Conservation (phyloP, 2,113 vertebrate genomes). For the Herpailurus yagouaroundi region DNA sequence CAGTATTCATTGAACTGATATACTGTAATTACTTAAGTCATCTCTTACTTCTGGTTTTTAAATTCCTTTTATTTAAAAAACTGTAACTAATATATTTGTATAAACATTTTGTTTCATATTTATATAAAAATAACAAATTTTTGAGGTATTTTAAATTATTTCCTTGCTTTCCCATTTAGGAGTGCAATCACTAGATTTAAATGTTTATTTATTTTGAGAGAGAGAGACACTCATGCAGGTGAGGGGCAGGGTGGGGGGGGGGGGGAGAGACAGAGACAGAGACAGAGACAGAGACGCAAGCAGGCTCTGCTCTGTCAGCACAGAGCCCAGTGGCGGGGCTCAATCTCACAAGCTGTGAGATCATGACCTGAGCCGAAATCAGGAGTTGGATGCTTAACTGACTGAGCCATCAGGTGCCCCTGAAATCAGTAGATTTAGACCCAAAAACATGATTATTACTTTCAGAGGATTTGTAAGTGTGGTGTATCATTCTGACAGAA, state of each 20-base stretch:
- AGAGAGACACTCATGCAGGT: too few relatives aligned
- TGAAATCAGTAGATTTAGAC: background rate
- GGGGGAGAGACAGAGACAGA: too few relatives aligned
- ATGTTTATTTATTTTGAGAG: too few relatives aligned
- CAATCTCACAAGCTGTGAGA: too few relatives aligned
- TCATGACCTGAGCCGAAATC: too few relatives aligned
- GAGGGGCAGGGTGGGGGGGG: too few relatives aligned
- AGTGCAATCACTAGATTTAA: background rate
- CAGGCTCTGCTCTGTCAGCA: too few relatives aligned
- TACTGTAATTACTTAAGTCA: conserved; percentile 8
- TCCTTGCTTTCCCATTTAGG: conserved; percentile 40
- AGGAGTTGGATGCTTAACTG: too few relatives aligned
- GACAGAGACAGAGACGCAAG: too few relatives aligned
- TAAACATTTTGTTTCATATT: conserved; percentile 29
- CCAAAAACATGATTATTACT: background rate
- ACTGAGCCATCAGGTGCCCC: too few relatives aligned
- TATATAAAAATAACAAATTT: background rate
- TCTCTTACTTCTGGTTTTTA: background rate
- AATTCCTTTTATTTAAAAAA: background rate
- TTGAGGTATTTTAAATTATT: conserved; percentile 4
- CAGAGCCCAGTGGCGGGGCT: too few relatives aligned
- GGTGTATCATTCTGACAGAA: background rate
- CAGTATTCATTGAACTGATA: conserved; percentile 12
- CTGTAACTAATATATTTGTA: background rate
- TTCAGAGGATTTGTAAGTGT: background rate